Evolutionary conservation across 1,140 invertebrate species (phyloP).

Genomic region (Bathynomus jamesi): DNA sequence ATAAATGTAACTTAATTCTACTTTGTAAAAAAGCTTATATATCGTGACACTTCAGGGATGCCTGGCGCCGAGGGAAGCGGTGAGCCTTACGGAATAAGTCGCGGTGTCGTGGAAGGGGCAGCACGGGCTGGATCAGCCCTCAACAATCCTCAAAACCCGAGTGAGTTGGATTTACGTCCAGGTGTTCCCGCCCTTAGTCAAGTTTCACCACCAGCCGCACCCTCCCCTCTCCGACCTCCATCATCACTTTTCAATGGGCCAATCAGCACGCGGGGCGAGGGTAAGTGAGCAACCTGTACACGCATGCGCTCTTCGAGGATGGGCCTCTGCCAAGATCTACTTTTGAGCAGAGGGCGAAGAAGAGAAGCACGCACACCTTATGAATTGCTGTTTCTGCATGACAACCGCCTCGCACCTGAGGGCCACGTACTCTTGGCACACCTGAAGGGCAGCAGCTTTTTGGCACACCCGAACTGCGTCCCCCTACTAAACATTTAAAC

Average conservation of each 20-base stretch:
- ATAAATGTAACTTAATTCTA: not conserved
- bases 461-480: not conserved
- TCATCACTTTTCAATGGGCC: no score
- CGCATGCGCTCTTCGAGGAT: not conserved
- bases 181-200: slow-evolving; percentile 12
- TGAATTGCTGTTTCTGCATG: not conserved
- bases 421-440: not conserved
- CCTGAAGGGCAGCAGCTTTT: not conserved
- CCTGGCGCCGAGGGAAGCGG: slow-evolving; percentile 10
- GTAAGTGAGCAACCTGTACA: not conserved
- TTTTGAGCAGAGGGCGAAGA: not conserved
- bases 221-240: not conserved
- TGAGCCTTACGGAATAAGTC: slow-evolving; percentile 14
- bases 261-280: not conserved
- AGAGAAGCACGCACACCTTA: not conserved
- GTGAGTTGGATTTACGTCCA: slow-evolving; percentile 10
- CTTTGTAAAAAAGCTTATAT: not conserved
- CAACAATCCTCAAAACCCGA: not conserved
- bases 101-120: slow-evolving; percentile 13
- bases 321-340: not conserved
- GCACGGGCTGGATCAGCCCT: slow-evolving; percentile 10
- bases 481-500: no score
- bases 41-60: not conserved
- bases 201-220: slow-evolving; percentile 4
- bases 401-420: not conserved